A percentile compares a stretch with the other conserved stretches of the same genome.
Evolutionary conservation across 2,888 invertebrate genomes (phyloP).

Genomic region (Lasioglossum figueresi): DNA sequence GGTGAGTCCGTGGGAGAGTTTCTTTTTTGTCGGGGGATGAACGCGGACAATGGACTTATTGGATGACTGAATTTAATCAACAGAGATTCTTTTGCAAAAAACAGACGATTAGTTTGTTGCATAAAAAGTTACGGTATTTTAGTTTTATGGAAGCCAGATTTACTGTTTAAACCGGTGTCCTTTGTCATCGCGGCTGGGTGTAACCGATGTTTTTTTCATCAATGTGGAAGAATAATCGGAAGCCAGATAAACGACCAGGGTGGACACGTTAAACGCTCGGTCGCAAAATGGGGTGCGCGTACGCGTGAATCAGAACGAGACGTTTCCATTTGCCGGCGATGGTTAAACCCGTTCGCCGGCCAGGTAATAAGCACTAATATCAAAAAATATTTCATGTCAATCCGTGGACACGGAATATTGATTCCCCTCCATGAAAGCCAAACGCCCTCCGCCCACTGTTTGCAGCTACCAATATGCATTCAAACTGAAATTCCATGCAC

Average conservation of each 20-base stretch:
- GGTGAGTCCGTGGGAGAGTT: conserved; percentile 44
- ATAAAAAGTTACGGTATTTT: background rate
- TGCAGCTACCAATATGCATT: conserved; percentile 73
- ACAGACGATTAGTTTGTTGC: background rate
- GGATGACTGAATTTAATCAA: conserved; percentile 49
- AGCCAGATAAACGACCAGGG: conserved; percentile 50
- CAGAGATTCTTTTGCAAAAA: background rate
- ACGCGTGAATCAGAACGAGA: conserved; percentile 39
- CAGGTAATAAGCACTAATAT: conserved; percentile 78
- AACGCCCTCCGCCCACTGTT: conserved; percentile 44
- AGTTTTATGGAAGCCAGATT: background rate
- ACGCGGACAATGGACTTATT: conserved; percentile 49
- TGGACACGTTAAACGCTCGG: conserved; percentile 46
- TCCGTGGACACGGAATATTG: conserved; percentile 75
- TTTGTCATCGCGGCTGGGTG: conserved; percentile 5
- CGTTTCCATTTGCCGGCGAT: conserved; percentile 57
- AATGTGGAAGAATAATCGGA: conserved; percentile 50
- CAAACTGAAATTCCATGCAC: conserved; percentile 75
- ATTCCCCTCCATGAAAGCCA: conserved; percentile 72
- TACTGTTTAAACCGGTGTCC: background rate
- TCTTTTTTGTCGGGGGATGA: conserved; percentile 55
- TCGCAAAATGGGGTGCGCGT: conserved; percentile 37
- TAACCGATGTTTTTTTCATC: conserved; percentile 15
- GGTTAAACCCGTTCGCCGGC: conserved; percentile 54
- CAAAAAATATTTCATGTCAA: conserved; percentile 79